Percentiles rank a stretch among this genome's conserved stretches.
These are phyloP conservation scores for Eurystomus glaucurus DNA, from an alignment of 2,797 vertebrate genomes.

Conservation along the genomic window DNA sequence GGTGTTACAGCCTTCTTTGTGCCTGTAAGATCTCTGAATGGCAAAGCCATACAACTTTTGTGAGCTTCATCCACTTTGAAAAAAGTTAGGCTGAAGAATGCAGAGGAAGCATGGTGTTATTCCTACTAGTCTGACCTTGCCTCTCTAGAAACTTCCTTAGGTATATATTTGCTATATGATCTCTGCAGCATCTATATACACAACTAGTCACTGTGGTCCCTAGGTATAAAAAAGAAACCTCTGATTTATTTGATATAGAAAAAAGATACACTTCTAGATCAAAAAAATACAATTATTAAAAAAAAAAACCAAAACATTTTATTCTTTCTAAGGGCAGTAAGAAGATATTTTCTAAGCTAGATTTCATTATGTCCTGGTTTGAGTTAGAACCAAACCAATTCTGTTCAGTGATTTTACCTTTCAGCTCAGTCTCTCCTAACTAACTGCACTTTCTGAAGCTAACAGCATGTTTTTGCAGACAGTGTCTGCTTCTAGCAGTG, in stretches of 20 bases:
- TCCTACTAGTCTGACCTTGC: not conserved
- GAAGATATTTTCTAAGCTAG: not conserved
- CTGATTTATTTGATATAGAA: not conserved
- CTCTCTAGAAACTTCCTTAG: not conserved
- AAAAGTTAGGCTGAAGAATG: not conserved
- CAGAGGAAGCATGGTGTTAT: not conserved
- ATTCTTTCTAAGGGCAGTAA: not conserved
- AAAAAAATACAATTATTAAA: not conserved
- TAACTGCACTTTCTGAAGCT: too few species aligned
- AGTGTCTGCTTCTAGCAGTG: too few species aligned
- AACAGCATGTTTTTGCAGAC: too few species aligned
- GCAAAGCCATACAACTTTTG: not conserved
- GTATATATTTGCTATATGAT: not conserved
- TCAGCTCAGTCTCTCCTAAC: too few species aligned
- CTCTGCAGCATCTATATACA: not conserved
- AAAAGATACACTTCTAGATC: not conserved
- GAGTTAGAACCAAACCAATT: too few species aligned
- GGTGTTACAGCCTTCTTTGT: fast-evolving
- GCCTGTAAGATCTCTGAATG: not conserved
- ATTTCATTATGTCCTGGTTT: not conserved
- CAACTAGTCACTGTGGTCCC: not conserved
- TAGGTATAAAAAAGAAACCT: not conserved
- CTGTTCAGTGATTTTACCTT: too few species aligned
- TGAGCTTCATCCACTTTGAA: not conserved
- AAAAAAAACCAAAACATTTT: not conserved